A percentile compares a stretch with the other conserved stretches of the same genome.
Evolutionary conservation across 2,113 vertebrate species (phyloP).

Genomic region (Anarrhichthys ocellatus): DNA sequence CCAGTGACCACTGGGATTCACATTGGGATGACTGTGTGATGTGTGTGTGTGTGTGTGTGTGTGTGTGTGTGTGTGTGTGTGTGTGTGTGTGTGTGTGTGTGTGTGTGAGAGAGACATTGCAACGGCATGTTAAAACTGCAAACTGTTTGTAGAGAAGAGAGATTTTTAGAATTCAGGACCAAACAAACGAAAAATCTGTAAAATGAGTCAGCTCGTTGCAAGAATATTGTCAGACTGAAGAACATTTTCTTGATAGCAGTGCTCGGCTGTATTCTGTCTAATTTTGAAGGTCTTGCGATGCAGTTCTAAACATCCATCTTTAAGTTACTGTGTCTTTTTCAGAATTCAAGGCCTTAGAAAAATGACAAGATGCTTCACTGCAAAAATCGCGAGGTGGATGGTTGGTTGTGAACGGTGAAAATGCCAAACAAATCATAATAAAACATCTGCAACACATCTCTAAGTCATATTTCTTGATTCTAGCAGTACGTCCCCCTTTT

Average conservation of each 20-base stretch:
- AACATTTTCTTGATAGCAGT: too few relatives aligned
- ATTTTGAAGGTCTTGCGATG: background rate
- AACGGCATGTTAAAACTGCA: background rate
- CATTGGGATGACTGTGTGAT: constrained; percentile 46
- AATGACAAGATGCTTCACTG: background rate
- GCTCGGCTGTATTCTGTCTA: background rate
- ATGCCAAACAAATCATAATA: background rate
- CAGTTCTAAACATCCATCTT: background rate
- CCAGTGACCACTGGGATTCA: constrained; percentile 72
- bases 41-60: background rate
- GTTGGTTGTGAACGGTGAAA: background rate
- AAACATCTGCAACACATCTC: background rate
- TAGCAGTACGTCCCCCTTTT: background rate
- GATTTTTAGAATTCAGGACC: too few relatives aligned
- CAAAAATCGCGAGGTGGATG: background rate
- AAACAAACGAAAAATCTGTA: too few relatives aligned
- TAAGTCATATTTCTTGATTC: background rate
- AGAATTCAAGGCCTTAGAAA: background rate
- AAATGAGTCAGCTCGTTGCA: background rate
- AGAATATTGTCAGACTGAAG: background rate
- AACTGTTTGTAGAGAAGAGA: background rate
- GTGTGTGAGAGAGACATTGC: background rate
- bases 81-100: constrained; percentile 23
- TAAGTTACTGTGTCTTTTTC: background rate
- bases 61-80: constrained; percentile 26